These are phyloP conservation scores for Centroberyx gerrardi DNA, from an alignment of 2,797 vertebrate species.

Conservation along the genomic window DNA sequence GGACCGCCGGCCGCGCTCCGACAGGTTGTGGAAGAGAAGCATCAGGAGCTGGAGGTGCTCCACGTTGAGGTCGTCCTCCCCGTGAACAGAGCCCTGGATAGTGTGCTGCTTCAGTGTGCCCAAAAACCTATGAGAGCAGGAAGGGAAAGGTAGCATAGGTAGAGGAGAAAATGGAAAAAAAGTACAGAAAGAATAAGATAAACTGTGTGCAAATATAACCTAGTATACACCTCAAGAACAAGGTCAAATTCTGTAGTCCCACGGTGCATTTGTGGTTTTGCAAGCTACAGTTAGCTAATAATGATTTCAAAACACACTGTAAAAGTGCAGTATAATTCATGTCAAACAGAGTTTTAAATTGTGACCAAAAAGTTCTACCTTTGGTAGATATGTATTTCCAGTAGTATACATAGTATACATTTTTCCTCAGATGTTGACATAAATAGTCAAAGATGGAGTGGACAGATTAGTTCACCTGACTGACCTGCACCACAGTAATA, in stretches of 20 bases:
- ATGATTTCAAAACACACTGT: background rate
- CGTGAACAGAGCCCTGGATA: conserved; percentile 90
- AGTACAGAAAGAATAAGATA: background rate
- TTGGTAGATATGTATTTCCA: too few relatives aligned
- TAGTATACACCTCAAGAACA: background rate
- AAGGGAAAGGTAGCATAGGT: background rate
- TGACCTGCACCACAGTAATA: too few relatives aligned
- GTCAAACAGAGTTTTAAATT: too few relatives aligned
- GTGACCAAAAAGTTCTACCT: too few relatives aligned
- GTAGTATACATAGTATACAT: too few relatives aligned
- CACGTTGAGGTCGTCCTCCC: conserved; percentile 95
- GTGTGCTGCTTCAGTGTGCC: conserved; percentile 95
- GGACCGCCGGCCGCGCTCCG: conserved; percentile 90
- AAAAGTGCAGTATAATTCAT: too few relatives aligned
- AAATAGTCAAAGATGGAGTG: too few relatives aligned
- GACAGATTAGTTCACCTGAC: too few relatives aligned
- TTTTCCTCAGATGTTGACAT: too few relatives aligned
- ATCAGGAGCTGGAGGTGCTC: conserved; percentile 97
- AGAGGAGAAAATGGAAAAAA: background rate
- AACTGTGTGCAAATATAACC: background rate
- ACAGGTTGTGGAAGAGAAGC: conserved; percentile 97
- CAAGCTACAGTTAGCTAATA: too few relatives aligned
- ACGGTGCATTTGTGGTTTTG: too few relatives aligned
- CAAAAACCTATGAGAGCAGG: conserved; percentile 88
- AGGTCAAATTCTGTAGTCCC: too few relatives aligned